Percentiles rank a stretch among this genome's conserved stretches.
These are phyloP conservation scores for Andrena flavipes DNA, from an alignment of 2,888 invertebrate genomes.

Conservation along the genomic window DNA sequence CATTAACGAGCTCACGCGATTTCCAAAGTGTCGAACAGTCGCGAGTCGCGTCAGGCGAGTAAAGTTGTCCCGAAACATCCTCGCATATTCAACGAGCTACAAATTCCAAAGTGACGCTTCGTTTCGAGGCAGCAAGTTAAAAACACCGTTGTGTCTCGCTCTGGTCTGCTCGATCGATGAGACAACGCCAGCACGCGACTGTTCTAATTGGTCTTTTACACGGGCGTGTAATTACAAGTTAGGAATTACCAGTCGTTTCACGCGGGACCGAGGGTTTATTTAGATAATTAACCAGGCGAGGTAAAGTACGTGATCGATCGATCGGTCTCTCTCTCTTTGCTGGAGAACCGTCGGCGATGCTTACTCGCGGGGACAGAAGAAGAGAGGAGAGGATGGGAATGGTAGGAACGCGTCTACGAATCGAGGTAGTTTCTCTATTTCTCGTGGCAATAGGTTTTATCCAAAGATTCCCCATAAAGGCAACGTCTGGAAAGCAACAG, in stretches of 20 bases:
- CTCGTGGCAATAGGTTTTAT: conserved; percentile 53
- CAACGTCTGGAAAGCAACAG: conserved; percentile 72
- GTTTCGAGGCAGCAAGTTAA: neutral
- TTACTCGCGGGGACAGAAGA: neutral
- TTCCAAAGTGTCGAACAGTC: conserved; percentile 6
- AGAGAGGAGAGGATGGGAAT: neutral
- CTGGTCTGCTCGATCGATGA: conserved; percentile 16
- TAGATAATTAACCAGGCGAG: neutral
- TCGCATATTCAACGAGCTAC: neutral
- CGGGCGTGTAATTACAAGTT: conserved; percentile 44
- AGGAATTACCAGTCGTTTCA: conserved; percentile 1
- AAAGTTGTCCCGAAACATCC: conserved; percentile 10
- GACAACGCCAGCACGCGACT: conserved; percentile 33
- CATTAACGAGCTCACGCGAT: conserved; percentile 19
- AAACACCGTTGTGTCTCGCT: neutral
- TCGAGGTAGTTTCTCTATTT: conserved; percentile 22
- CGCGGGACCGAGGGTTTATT: neutral
- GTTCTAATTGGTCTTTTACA: conserved; percentile 41
- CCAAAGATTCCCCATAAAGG: conserved; percentile 65
- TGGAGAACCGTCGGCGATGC: neutral
- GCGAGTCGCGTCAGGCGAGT: neutral
- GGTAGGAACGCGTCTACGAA: neutral
- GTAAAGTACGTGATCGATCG: neutral
- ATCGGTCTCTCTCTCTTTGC: neutral
- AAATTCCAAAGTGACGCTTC: conserved; percentile 22